Evolutionary conservation across 2,797 vertebrate species (phyloP).

Genomic region (Gymnothorax javanicus): DNA sequence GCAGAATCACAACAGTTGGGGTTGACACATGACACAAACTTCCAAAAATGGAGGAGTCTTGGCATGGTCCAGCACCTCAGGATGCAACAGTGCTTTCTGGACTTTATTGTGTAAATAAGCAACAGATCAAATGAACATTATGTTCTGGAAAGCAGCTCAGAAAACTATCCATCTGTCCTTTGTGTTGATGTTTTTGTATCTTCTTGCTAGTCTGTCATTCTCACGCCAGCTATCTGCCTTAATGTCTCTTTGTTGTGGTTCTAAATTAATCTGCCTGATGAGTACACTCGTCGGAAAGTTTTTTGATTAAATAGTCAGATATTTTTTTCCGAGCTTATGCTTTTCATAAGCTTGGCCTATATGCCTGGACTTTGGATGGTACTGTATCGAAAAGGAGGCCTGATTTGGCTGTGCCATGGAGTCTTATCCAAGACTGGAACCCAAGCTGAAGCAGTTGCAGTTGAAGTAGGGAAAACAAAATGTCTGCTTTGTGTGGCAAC

Average conservation of each 20-base stretch:
- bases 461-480: too few relatives aligned
- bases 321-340: not conserved
- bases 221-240: not conserved
- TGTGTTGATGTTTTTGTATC: not conserved
- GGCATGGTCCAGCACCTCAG: not conserved
- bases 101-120: not conserved
- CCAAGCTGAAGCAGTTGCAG: too few relatives aligned
- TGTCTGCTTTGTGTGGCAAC: too few relatives aligned
- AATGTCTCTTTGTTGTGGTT: not conserved
- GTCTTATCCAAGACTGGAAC: too few relatives aligned
- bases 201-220: not conserved
- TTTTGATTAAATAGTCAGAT: not conserved
- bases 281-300: not conserved
- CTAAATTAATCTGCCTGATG: not conserved
- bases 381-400: not conserved
- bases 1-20: not conserved
- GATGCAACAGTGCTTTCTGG: not conserved
- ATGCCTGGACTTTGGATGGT: not conserved
- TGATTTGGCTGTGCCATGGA: too few relatives aligned
- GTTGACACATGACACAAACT: not conserved
- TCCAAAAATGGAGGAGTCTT: not conserved
- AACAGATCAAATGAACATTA: not conserved
- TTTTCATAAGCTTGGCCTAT: not conserved
- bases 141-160: not conserved
- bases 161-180: not conserved